Base-by-base conservation (phyloP, 2,113 vertebrate species). In the Oriolus oriolus region DNA sequence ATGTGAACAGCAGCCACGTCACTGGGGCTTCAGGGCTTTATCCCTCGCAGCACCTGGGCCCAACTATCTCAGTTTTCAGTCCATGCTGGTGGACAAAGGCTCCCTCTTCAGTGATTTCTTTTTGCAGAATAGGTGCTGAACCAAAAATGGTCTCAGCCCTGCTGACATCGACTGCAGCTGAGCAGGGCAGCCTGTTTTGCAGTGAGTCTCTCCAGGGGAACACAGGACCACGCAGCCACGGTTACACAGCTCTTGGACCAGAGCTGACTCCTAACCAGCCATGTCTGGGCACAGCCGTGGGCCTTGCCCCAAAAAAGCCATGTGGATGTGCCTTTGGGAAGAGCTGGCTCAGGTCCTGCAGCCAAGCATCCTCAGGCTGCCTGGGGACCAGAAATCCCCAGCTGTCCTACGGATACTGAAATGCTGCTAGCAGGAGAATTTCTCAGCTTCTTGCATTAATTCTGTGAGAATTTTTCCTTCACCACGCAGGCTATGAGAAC, bases 181-280 rank as follows among this genome's bases (percentile, higher is more conserved):
- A 87, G 35, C 23, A 52, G 52, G 52, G 56, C 47, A 78, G 63
- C 27, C 64, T 52, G 22, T 45, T 66, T n/a, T 39, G 71, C 70
- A 39, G 3, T 1, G 4, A 41, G 14, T 42, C 21, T 82, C 2
- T 71, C 2, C 5, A 30, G 47, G 35, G 49, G 65, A 85, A 19
- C 7, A 8, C 27, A 76, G 78, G 45, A 50, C n/a, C n/a, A n/a
- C 14, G 5, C 1, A 2, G 4, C 30, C 18, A 6, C 0, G 2
- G 56, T 75, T 65, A 64, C 57, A 71, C 24, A 76, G 33, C 65
- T 70, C 66, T 65, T 53, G 63, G 33, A 49, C 21, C 33, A 64
- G 37, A 66, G 31, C 23, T 78, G 31, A 39, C 44, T 42, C 56
- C 19, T 50, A 45, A 50, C 19, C 13, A 68, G 52, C n/a, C 50